phyloP scores from a whole-genome alignment of 2,888 invertebrate genomes.

The Thumatha senex region DNA sequence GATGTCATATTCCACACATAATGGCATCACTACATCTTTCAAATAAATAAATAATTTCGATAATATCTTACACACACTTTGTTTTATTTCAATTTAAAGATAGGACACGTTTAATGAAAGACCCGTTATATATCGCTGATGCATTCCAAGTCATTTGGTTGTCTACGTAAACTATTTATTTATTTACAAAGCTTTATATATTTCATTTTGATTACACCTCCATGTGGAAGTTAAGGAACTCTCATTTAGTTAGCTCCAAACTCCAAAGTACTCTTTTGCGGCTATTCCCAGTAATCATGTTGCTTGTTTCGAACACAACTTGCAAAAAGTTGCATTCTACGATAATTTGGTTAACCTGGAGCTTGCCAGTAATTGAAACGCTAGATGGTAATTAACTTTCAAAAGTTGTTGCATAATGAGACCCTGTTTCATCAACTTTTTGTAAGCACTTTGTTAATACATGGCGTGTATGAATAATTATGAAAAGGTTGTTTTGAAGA shows the following conservation, averaged over 20 bases:
- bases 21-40: no score
- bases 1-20: no score
- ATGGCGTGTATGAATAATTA: slow-evolving; percentile 10
- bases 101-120: no score
- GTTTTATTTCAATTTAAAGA: no score
- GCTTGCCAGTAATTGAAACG: slow-evolving; percentile 53
- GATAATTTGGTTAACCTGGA: slow-evolving; percentile 46
- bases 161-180: no score
- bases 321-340: slow-evolving; percentile 44
- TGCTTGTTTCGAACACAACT: slow-evolving; percentile 28
- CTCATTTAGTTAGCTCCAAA: slow-evolving; percentile 6
- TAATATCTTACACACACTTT: no score
- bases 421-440: slow-evolving; percentile 26
- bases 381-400: slow-evolving; percentile 47
- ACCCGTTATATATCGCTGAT: no score
- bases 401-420: slow-evolving; percentile 28
- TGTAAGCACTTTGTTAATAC: slow-evolving; percentile 15
- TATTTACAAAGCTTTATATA: no score
- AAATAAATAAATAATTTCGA: no score
- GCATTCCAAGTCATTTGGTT: no score
- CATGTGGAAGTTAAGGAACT: not conserved
- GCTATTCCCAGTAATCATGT: slow-evolving; percentile 22
- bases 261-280: slow-evolving; percentile 2
- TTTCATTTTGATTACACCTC: slow-evolving; percentile 1
- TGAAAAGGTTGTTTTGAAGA: not conserved